A percentile compares a stretch with the other conserved stretches of the same genome.
Conservation (phyloP, 2,888 invertebrate species). For the Philaethria dido region DNA sequence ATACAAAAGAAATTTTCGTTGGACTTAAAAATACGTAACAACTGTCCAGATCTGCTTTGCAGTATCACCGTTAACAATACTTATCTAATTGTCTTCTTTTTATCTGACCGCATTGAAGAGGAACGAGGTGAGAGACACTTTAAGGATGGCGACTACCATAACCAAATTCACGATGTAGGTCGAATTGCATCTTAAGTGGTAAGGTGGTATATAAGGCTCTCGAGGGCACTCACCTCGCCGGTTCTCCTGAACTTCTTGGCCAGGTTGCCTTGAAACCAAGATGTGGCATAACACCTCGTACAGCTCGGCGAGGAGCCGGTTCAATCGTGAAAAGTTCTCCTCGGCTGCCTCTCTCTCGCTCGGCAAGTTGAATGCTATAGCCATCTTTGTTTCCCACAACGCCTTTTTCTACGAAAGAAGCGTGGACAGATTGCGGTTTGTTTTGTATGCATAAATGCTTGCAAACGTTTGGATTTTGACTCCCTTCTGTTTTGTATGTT, state of each 20-base stretch:
- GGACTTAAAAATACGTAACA: slow-evolving; percentile 82
- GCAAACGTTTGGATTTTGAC: slow-evolving; percentile 56
- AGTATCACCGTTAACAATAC: slow-evolving; percentile 81
- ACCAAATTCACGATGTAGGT: slow-evolving; percentile 83
- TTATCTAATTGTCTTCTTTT: slow-evolving; percentile 73
- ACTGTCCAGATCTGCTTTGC: slow-evolving; percentile 80
- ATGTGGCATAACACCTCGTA: slow-evolving; percentile 83
- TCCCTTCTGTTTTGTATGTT: slow-evolving; percentile 45
- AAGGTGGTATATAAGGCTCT: slow-evolving; percentile 79
- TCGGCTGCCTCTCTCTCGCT: slow-evolving; percentile 82
- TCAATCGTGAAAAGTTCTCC: slow-evolving; percentile 83
- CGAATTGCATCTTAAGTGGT: slow-evolving; percentile 84
- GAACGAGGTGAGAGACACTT: slow-evolving; percentile 79
- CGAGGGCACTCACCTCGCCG: slow-evolving; percentile 83
- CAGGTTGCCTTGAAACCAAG: slow-evolving; percentile 80
- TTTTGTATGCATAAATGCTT: slow-evolving; percentile 79
- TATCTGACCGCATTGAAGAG: slow-evolving; percentile 83
- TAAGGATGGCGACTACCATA: slow-evolving; percentile 81
- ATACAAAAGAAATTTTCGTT: slow-evolving; percentile 57
- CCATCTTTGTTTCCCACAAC: slow-evolving; percentile 76
- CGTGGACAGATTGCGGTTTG: slow-evolving; percentile 73
- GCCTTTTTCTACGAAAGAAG: slow-evolving; percentile 76
- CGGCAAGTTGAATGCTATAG: slow-evolving; percentile 84
- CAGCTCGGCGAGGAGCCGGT: slow-evolving; percentile 82
- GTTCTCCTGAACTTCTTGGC: slow-evolving; percentile 74